These are phyloP conservation scores for Anastrepha ludens DNA, from an alignment of 1,140 invertebrate species.

Conservation along the genomic window DNA sequence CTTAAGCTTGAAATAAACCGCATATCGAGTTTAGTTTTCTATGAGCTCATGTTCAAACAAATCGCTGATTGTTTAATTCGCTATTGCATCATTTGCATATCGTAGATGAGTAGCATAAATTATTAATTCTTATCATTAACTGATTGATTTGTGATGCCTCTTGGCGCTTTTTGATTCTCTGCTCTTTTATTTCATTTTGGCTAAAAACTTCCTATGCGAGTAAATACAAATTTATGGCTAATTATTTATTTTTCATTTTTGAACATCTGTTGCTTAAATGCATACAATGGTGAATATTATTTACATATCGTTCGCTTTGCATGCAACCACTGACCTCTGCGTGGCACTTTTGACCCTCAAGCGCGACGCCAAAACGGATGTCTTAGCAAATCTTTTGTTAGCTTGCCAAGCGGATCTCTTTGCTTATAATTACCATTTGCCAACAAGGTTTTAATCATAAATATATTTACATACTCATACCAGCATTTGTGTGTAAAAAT, in stretches of 20 bases:
- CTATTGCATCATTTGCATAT: not conserved
- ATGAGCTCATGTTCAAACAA: not conserved
- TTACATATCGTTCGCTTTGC: not conserved
- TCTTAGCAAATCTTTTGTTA: not conserved
- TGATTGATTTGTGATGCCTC: not conserved
- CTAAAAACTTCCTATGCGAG: not conserved
- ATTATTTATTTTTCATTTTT: not conserved
- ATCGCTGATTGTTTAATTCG: too few species aligned
- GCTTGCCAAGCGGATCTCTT: not conserved
- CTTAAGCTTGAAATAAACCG: not conserved
- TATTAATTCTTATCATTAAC: not conserved
- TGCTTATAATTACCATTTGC: not conserved
- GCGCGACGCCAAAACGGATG: not conserved
- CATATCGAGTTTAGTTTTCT: not conserved
- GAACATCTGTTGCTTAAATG: not conserved
- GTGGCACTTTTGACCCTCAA: not conserved
- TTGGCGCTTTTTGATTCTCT: not conserved
- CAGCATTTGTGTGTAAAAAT: not conserved
- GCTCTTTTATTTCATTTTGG: not conserved
- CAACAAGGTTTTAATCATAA: not conserved
- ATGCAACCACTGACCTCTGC: not conserved
- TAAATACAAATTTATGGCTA: not conserved
- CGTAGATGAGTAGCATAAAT: not conserved
- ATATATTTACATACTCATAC: not conserved
- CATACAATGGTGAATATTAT: not conserved